Evolutionary conservation across 2,113 vertebrate species (phyloP).

Genomic region (Hiodon alosoides): DNA sequence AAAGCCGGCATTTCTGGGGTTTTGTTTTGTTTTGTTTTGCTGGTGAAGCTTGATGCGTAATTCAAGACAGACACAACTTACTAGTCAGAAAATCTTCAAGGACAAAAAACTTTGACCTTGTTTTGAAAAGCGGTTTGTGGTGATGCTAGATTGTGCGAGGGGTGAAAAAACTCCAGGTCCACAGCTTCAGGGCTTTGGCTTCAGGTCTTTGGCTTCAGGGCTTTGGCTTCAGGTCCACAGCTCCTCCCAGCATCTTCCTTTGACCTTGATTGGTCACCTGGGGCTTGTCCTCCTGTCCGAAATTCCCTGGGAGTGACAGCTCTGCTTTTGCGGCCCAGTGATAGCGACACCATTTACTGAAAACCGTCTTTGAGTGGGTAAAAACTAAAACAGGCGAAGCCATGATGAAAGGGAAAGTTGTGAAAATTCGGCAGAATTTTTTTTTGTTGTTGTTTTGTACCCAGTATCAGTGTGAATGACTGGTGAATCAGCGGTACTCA

Average conservation of each 20-base stretch:
- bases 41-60: constrained; percentile 56
- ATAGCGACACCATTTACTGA: too few species aligned
- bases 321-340: background rate
- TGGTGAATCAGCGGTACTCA: constrained; percentile 4
- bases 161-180: constrained; percentile 32
- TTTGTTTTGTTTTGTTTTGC: constrained; percentile 56
- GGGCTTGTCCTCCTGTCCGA: constrained; percentile 28
- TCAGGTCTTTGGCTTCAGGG: constrained; percentile 35
- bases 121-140: constrained; percentile 47
- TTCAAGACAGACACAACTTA: constrained; percentile 56
- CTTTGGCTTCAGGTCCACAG: constrained; percentile 35
- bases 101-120: constrained; percentile 40
- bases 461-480: background rate
- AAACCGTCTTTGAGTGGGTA: constrained; percentile 2
- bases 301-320: background rate
- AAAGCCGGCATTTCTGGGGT: constrained; percentile 45
- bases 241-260: constrained; percentile 36
- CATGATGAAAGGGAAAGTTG: constrained; percentile 27
- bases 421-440: constrained; percentile 29
- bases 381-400: constrained; percentile 18
- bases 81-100: constrained; percentile 32
- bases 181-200: constrained; percentile 33
- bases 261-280: constrained; percentile 19
- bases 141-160: constrained; percentile 34
- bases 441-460: too few species aligned